Evolutionary conservation across 2,113 vertebrate genomes (phyloP), one percentile per base, ranked within the genome.

Genomic region (Colaptes auratus): DNA sequence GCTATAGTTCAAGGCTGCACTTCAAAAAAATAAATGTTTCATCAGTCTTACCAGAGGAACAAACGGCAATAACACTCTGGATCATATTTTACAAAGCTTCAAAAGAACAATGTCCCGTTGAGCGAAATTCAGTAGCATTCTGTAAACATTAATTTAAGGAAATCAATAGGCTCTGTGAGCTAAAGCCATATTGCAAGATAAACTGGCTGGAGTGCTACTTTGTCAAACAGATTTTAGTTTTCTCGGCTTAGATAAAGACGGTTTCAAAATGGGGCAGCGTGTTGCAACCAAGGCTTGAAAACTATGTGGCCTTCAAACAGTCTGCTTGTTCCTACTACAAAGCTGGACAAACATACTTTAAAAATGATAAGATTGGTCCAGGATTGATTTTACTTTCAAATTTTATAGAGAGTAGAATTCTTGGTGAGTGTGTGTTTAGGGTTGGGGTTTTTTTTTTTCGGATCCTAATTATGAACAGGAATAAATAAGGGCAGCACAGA

Each of bases 221-320:
- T 98, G 98, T 98, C 98, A 98, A 98, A 98, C 98, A 98, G 98
- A 98, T 98, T 98, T 98, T 98, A 98, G 97, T 98, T 98, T 98
- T 98, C 98, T 98, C 97, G 92, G 97, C 93, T 95, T 95, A 98
- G 98, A 98, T 98, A 98, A 98, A 98, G 98, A 98, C 95, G 94
- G 97, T 98, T 98, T 98, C 98, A 98, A 98, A 98, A 98, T 87
- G 97, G 97, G 96, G 95, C 95, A 97, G 96, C 97, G 97, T 98
- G 98, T 98, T 97, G 98, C 98, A 98, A 98, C 98, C 98, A 98
- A 98, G 98, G 98, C 98, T 98, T 97, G 97, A 97, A 98, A 98
- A 98, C 96, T 98, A 98, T 98, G 98, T 97, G 98, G 98, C 98
- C 98, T 99, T 98, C 98, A 98, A 98, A 98, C 97, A 96, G 95